Conservation (phyloP, 2,888 invertebrate species). For the Eupithecia centaureata region DNA sequence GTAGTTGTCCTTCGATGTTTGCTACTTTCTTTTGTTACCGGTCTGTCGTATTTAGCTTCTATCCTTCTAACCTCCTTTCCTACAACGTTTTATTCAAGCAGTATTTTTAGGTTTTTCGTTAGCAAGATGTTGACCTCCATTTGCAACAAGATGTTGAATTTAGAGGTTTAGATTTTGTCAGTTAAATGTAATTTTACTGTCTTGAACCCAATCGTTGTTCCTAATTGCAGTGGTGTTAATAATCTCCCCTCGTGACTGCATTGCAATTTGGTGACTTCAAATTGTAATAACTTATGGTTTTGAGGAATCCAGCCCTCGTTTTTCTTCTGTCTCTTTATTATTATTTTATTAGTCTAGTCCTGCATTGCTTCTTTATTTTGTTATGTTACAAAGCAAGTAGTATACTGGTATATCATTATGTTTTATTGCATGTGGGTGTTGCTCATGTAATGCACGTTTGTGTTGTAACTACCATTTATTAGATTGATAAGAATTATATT, state of each 20-base stretch:
- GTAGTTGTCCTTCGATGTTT: conserved; percentile 38
- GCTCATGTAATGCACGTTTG: conserved; percentile 12
- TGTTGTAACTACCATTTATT: conserved; percentile 21
- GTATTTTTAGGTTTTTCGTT: conserved; percentile 49
- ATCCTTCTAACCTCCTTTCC: conserved; percentile 35
- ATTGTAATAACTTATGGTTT: conserved; percentile 83
- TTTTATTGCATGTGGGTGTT: conserved; percentile 27
- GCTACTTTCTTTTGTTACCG: conserved; percentile 38
- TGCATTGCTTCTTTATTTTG: conserved; percentile 14
- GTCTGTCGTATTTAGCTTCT: conserved; percentile 40
- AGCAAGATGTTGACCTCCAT: conserved; percentile 66
- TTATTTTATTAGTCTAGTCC: conserved; percentile 18
- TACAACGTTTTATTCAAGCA: conserved; percentile 60
- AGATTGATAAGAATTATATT: conserved; percentile 9
- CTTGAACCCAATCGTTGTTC: conserved; percentile 56
- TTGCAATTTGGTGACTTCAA: conserved; percentile 84
- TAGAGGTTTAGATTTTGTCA: conserved; percentile 66
- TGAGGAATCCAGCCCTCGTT: conserved; percentile 82
- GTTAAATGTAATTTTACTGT: conserved; percentile 53
- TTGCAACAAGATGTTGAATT: conserved; percentile 63
- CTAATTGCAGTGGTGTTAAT: conserved; percentile 72
- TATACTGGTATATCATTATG: conserved; percentile 10
- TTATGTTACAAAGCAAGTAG: conserved; percentile 18
- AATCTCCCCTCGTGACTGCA: conserved; percentile 85
- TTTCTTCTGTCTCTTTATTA: conserved; percentile 70